Conservation (phyloP, 2,888 invertebrate species). For the Priapulus caudatus region DNA sequence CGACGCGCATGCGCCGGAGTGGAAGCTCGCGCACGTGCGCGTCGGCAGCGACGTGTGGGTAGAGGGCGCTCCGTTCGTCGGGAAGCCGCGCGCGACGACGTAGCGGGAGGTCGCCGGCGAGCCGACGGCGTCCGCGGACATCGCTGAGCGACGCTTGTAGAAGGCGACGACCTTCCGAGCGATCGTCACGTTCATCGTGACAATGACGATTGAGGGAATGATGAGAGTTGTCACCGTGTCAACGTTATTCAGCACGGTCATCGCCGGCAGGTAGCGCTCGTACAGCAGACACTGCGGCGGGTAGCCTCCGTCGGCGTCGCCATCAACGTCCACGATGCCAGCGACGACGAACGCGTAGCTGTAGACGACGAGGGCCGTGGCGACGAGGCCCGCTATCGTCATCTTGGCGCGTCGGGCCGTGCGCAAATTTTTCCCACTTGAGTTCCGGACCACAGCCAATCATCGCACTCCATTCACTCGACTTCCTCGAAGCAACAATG, state of each 20-base stretch:
- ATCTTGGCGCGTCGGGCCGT: conserved; percentile 23
- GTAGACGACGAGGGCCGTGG: conserved; percentile 24
- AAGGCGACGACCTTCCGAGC: conserved; percentile 24
- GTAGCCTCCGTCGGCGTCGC: no score
- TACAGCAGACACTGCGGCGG: neutral
- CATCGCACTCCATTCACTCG: no score
- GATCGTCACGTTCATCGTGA: conserved; percentile 26
- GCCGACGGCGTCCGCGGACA: neutral
- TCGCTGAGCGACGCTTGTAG: conserved; percentile 16
- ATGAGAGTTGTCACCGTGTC: conserved; percentile 27
- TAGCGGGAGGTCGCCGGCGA: conserved; percentile 49
- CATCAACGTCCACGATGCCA: conserved; percentile 10
- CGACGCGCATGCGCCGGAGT: conserved; percentile 26
- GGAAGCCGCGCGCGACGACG: no score
- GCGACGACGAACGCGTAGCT: conserved; percentile 27
- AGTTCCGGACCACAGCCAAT: no score
- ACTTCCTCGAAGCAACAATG: no score
- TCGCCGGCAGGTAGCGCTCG: neutral
- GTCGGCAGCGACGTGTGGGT: conserved; percentile 12
- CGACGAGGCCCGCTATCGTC: conserved; percentile 18
- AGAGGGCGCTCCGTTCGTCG: no score
- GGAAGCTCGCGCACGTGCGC: conserved; percentile 32
- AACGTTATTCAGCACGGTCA: conserved; percentile 14
- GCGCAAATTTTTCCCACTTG: conserved; percentile 22
- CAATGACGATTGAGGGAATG: conserved; percentile 26